Evolutionary conservation across 1,140 invertebrate genomes (phyloP), one percentile per base, ranked within the genome.

Genomic region (Batillaria attramentaria): DNA sequence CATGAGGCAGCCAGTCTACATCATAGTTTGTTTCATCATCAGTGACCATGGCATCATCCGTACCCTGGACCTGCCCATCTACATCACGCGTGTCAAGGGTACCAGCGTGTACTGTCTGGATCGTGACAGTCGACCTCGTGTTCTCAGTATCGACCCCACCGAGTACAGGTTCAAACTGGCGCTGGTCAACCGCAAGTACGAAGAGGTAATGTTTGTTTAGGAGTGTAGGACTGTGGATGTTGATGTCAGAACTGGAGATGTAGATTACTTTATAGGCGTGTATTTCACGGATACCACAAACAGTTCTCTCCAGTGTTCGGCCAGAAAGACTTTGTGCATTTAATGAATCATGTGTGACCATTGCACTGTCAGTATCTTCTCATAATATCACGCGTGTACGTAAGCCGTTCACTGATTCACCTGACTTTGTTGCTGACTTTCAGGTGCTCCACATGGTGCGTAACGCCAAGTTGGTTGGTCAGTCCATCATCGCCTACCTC

Each of bases 111-210:
- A 98, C 87, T 99, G 98, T 84, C 92, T 99, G 79, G 98, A 99
- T 91, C 93, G 98, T 37, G 97, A 99, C 90, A 96, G 95, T 83
- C 93, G 95, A 74, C 95, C 98, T 0, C 93, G 97, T 54, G 95
- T 99, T 5, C 92, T 99, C 16, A 95, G 94, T 85, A 98, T 99
- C 85, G 98, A 99, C 92, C 94, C 98, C 20, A 99, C 98, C 0
- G 99, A 99, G 91, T 99, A 97, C 90, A 96, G 96, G 90, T 99
- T 99, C 92, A 99, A 99, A 91, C 88, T 99, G 82, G 98, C 99
- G 0, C 91, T 99, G 0, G 97, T 99, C 77, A 98, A 99, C 85
- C 94, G 97, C 35, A 97, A 98, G 87, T 99, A 99, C 90, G 99
- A 99, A 85, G 98, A 99, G 92, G 94, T 94, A 80, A 84, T 81